Evolutionary conservation across 1,140 invertebrate genomes (phyloP), one percentile per base, ranked within the genome.

Genomic region (Pseudomyrmex gracilis): DNA sequence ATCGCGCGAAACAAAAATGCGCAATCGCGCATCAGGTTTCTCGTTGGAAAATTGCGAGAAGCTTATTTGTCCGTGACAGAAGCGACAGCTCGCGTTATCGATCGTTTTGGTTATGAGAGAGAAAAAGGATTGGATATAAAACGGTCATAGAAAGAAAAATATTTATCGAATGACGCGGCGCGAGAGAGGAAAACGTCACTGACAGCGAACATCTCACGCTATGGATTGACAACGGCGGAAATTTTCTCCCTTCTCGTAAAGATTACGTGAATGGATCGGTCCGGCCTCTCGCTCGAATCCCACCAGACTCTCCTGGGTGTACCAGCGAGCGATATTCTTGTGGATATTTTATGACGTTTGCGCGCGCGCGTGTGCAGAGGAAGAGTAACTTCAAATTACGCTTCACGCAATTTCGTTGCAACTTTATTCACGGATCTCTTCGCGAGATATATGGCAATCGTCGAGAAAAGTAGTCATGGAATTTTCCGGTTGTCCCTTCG

Each of bases 111-210:
- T 20, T 15, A 24, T 20, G 34, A 34, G 34, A 45, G 24, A n/a
- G 12, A 45, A 22, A 61, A 45, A 20, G 0, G 49, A 17, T 58
- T 68, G 17, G 15, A 10, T 70, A 13, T 51, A 70, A 70, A 47
- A 49, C 7, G 13, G 10, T 12, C 34, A n/a, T 24, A 13, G 24
- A 51, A 57, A 45, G 47, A 45, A 67, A 77, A 55, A 87, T 58
- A 87, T 74, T 70, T 58, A 87, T 74, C 63, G 86, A 80, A 73
- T 73, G 73, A 87, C 58, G 73, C 49, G 64, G 51, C 70, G 57
- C 70, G 57, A 78, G 34, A 67, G 76, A 64, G 63, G 68, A 53
- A 76, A 86, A 86, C 49, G 66, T 73, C 57, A 51, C 4, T 34
- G 66, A 83, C 43, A 43, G 63, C 7, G 47, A 47, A 58, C 43